These are phyloP conservation scores for Toxostoma redivivum DNA, from an alignment of 2,113 vertebrate genomes.

Conservation along the genomic window DNA sequence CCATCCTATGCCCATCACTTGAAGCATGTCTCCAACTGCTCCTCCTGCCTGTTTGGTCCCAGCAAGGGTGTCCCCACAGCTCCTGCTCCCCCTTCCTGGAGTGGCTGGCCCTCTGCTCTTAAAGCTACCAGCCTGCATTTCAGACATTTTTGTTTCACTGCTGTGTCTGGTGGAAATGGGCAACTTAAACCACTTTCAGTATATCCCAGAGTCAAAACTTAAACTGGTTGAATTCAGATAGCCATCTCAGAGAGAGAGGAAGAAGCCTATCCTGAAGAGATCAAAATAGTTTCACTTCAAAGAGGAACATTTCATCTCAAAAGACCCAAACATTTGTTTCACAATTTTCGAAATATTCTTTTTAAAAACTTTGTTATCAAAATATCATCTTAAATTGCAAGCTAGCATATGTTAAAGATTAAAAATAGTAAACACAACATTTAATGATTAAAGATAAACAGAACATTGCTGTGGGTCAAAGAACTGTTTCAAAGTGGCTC, in stretches of 20 bases:
- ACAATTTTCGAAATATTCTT: background rate
- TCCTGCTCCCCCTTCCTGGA: background rate
- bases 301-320: background rate
- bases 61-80: background rate
- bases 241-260: background rate
- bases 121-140: background rate
- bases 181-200: background rate
- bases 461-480: constrained; percentile 2
- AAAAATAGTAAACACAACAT: background rate
- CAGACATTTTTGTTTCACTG: background rate
- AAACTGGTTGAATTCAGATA: background rate
- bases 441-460: constrained; percentile 7
- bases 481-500: background rate
- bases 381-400: background rate
- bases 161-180: background rate
- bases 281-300: constrained; percentile 33
- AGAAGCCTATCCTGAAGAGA: background rate
- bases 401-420: constrained; percentile 41
- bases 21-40: background rate
- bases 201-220: background rate
- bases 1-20: background rate
- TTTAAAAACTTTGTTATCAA: background rate
- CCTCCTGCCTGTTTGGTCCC: background rate
- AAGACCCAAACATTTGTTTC: constrained; percentile 10
- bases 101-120: background rate